phyloP scores from a whole-genome alignment of 2,113 vertebrate species.

The Eulemur rufifrons region DNA sequence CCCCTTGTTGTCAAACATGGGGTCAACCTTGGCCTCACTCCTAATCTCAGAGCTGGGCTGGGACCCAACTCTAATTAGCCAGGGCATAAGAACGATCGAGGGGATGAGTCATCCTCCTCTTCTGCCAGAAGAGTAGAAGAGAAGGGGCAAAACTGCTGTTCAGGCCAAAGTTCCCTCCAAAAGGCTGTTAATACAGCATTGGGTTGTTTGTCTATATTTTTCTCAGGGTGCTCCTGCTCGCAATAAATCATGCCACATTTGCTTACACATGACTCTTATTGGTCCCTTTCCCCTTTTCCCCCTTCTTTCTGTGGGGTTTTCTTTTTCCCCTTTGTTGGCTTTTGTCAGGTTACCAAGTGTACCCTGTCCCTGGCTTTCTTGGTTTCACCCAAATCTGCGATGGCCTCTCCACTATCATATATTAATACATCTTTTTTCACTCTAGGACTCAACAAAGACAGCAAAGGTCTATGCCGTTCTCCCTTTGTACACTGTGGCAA shows the following conservation, averaged over 20 bases:
- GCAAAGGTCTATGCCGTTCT: neutral
- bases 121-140: neutral
- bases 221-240: neutral
- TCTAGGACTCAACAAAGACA: neutral
- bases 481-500: neutral
- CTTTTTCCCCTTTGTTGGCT: neutral
- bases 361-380: neutral
- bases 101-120: neutral
- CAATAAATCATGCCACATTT: neutral
- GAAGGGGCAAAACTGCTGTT: neutral
- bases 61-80: neutral
- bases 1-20: neutral
- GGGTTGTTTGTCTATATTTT: neutral
- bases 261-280: neutral
- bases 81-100: neutral
- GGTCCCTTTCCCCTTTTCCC: neutral
- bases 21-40: neutral
- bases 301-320: neutral
- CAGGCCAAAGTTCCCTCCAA: neutral
- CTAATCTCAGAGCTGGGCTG: neutral
- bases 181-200: neutral
- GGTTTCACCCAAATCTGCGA: neutral
- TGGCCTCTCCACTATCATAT: no score
- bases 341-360: neutral
- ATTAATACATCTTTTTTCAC: neutral